Evolutionary conservation across 2,797 vertebrate species (phyloP).

Genomic region (Eulemur albifrons): DNA sequence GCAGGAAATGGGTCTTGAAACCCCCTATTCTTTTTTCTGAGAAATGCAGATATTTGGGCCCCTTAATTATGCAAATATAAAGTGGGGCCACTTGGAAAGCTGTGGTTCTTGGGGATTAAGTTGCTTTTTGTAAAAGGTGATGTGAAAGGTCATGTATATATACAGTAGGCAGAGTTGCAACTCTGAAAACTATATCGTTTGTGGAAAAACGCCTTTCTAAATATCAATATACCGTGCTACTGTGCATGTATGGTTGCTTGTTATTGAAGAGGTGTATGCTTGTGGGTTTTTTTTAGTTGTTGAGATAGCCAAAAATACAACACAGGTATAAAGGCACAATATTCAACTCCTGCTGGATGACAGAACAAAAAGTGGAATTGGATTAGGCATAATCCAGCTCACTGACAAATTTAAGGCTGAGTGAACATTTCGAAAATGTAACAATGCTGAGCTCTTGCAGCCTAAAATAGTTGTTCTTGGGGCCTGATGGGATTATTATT

Average conservation of each 20-base stretch:
- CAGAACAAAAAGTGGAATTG: not conserved
- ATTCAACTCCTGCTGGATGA: not conserved
- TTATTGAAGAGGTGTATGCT: not conserved
- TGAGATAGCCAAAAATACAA: not conserved
- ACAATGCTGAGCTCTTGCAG: not conserved
- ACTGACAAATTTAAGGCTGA: not conserved
- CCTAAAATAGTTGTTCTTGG: not conserved
- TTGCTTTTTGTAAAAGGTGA: not conserved
- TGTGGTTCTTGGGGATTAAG: not conserved
- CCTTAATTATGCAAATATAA: conserved; percentile 28
- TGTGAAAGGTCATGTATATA: not conserved
- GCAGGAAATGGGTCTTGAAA: not conserved
- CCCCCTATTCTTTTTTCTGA: not conserved
- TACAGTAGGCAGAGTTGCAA: not conserved
- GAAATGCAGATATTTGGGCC: not conserved
- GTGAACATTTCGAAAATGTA: not conserved
- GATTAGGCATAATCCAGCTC: not conserved
- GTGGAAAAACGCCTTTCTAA: not conserved
- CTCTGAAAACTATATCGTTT: not conserved
- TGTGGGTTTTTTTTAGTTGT: not conserved
- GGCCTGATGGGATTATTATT: not conserved
- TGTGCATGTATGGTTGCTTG: not conserved
- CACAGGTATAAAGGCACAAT: not conserved
- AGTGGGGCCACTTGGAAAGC: not conserved
- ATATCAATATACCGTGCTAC: not conserved